Base-by-base conservation (phyloP, 2,888 invertebrate species). In the Polyommatus icarus region DNA sequence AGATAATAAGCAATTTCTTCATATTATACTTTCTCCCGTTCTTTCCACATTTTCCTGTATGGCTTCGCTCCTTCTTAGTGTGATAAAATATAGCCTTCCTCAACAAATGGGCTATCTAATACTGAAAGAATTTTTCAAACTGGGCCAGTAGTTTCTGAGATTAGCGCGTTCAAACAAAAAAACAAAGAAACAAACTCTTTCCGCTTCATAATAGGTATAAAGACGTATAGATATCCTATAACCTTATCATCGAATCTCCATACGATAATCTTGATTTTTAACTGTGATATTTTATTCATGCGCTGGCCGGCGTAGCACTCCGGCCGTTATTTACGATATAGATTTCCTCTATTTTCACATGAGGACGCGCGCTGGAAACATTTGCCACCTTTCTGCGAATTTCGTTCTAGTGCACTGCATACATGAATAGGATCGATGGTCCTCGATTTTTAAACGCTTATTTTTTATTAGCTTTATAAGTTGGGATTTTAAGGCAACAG, bases 391-490 rank as follows among this genome's bases (percentile, higher is more conserved):
- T 79, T 71, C 79, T 78, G 78, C 71, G 78, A 80, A 80, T 77
- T 76, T 79, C 75, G 76, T 79, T 80, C 80, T 79, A 80, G 80
- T 80, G 80, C 80, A 78, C 76, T 78, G 80, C 80, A 80, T 78
- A 80, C 79, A 80, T 71, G 80, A 81, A 79, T 80, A 73, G 78
- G 77, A 77, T 36, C 77, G 79, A 20, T 78, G 76, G 78, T 76
- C 76, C 78, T 79, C 72, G 77, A 61, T 61, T 61, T 61, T 61
- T 24, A 61, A 24, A 61, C 61, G 61, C 12, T 61, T 61, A 24
- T 20, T 10, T 61, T 61, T 24, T 24, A 67, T 29, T 67, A 12
- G 61, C 61, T 61, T 24, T 15, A 67, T 1, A 29, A 29, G 6
- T 12, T 15, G 5, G 5, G 15, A 5, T 67, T 29, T 29, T 12